A percentile compares a stretch with the other conserved stretches of the same genome.
Evolutionary conservation across 2,113 vertebrate genomes (phyloP).

Genomic region (Cebus imitator): DNA sequence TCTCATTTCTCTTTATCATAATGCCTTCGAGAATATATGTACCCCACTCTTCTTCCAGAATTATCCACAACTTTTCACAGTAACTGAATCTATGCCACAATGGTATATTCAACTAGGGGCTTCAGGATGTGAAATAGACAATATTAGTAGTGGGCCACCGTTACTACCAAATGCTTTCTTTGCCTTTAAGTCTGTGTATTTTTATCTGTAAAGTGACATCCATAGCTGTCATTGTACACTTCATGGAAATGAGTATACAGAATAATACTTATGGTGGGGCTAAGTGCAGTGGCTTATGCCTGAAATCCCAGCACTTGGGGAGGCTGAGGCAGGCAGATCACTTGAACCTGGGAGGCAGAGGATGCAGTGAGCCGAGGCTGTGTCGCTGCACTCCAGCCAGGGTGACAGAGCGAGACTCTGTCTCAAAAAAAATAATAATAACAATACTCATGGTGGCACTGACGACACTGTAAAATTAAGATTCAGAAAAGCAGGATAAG

Average conservation of each 20-base stretch:
- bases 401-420: no score
- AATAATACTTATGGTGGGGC: no score
- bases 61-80: neutral
- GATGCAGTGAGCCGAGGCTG: no score
- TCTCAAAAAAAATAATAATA: neutral
- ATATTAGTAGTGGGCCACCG: neutral
- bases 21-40: neutral
- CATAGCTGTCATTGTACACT: neutral
- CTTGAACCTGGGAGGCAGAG: no score
- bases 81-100: neutral
- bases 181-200: neutral
- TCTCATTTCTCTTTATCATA: conserved; percentile 17
- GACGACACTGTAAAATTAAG: neutral
- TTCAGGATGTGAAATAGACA: neutral
- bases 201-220: neutral
- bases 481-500: neutral
- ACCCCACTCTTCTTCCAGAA: neutral
- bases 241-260: conserved; percentile 13
- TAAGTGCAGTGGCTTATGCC: no score
- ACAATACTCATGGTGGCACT: neutral
- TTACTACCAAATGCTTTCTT: neutral
- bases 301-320: no score
- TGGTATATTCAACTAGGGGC: neutral
- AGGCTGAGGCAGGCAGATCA: no score
- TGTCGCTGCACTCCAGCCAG: no score